Percentiles rank a stretch among this genome's conserved stretches.
Evolutionary conservation across 2,113 vertebrate species (phyloP).

Genomic region (Paracyprichromis sp.): DNA sequence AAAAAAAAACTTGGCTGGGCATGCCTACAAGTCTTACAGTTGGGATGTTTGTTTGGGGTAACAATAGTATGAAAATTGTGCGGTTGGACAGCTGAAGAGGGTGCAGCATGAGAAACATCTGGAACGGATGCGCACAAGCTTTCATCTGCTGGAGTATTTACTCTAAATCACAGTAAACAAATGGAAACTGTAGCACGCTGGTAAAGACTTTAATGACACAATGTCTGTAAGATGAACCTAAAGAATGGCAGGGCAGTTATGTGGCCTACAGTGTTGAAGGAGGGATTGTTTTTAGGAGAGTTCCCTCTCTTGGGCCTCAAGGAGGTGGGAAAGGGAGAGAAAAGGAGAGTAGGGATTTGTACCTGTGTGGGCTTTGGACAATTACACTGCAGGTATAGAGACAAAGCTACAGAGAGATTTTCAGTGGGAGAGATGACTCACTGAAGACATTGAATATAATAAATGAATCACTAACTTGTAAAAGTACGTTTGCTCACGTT

Average conservation of each 20-base stretch:
- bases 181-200: background rate
- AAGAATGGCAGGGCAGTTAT: background rate
- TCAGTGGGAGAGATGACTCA: background rate
- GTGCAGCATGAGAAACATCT: slow-evolving; percentile 32
- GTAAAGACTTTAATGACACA: background rate
- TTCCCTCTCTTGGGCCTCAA: background rate
- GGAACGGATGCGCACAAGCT: slow-evolving; percentile 2
- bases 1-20: slow-evolving; percentile 50
- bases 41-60: slow-evolving; percentile 57
- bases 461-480: background rate
- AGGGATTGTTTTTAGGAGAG: background rate
- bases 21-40: slow-evolving; percentile 41
- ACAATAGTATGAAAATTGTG: slow-evolving; percentile 45
- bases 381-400: background rate
- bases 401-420: background rate
- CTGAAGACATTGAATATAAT: accelerated
- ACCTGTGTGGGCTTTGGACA: background rate
- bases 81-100: slow-evolving; percentile 9
- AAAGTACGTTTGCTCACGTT: accelerated
- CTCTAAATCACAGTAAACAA: slow-evolving; percentile 1
- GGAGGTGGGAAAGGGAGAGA: background rate
- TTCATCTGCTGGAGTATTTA: slow-evolving; percentile 23
- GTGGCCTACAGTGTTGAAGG: slow-evolving; percentile 10
- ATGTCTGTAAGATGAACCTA: slow-evolving; percentile 8
- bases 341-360: background rate